Evolutionary conservation across 2,113 vertebrate species (phyloP).

Genomic region (Heterocephalus glaber): DNA sequence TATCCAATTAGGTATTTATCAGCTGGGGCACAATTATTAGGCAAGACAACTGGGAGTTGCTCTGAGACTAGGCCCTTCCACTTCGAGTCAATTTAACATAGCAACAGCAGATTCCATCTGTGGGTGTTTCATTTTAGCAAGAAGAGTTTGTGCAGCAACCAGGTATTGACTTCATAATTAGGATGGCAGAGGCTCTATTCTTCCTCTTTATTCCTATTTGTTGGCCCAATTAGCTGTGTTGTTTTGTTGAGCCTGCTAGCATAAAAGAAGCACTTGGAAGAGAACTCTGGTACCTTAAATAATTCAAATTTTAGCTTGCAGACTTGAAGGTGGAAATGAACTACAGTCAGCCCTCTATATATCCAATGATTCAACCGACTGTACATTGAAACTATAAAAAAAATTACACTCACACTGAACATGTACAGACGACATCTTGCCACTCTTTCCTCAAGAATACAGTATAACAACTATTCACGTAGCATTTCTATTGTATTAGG

Average conservation of each 20-base stretch:
- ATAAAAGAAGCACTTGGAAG: slow-evolving; percentile 43
- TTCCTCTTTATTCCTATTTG: slow-evolving; percentile 23
- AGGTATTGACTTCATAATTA: slow-evolving; percentile 56
- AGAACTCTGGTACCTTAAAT: slow-evolving; percentile 35
- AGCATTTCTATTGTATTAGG: not conserved
- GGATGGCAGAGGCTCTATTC: not conserved
- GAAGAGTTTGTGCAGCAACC: not conserved
- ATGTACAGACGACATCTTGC: not conserved
- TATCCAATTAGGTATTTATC: slow-evolving; percentile 39
- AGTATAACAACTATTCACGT: not conserved
- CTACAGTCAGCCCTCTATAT: not conserved
- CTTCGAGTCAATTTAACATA: slow-evolving; percentile 39
- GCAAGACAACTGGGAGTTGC: slow-evolving; percentile 21
- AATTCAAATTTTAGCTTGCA: not conserved
- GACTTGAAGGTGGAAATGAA: not conserved
- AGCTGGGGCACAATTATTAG: slow-evolving; percentile 35
- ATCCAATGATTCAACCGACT: not conserved
- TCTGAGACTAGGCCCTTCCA: slow-evolving; percentile 41
- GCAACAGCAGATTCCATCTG: not conserved
- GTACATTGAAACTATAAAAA: not conserved
- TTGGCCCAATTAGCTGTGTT: slow-evolving; percentile 32
- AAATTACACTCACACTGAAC: not conserved
- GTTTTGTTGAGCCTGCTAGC: not conserved
- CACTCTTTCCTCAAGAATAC: not conserved
- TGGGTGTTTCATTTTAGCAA: not conserved